Evolutionary conservation across 2,888 invertebrate genomes (phyloP), one percentile per base, ranked within the genome.

Genomic region (Amitus sp.): DNA sequence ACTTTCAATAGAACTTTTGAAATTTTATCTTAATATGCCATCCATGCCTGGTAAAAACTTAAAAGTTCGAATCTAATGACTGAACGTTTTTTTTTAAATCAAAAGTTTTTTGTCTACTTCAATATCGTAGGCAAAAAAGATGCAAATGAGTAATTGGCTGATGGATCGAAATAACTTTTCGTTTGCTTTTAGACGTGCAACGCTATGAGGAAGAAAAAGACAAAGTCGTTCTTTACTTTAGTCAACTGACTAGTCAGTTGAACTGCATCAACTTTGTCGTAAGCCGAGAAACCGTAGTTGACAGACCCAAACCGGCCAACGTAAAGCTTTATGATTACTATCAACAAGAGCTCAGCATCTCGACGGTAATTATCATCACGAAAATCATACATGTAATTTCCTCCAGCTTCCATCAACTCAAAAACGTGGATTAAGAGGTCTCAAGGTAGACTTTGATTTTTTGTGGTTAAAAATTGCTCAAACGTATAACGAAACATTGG

Each of bases 271-370:
- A 82, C 1, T 85, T 87, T 67, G 78, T 80, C 27, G 83, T 86
- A 9, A 81, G 79, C 30, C 83, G 85, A 59, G 82, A 84, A 62
- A 76, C 78, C 20, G 67, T 83, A 9, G 82, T 86, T 1, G 84
- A 85, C 60, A 77, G 80, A 47, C 79, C 84, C 6, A 79, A 84
- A 17, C 85, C 88, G 0, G 88, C 87, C 0, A 83, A 85, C 60
- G 85, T 86, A 1, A 85, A 84, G 55, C 75, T 90, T 0, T 84
- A 86, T 46, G 90, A 90, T 79, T 90, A 90, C 70, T 90, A 90
- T 71, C 85, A 85, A 42, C 88, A 88, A 0, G 84, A 84, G 49
- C 74, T 85, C 18, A 84, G 83, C 17, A 82, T 86, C 47, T 84
- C 85, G 0, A 85, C 85, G 80, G 89, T 88, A 77, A 73, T 68